phyloP scores from a whole-genome alignment of 2,888 invertebrate species.

The Plagiodera versicolora region DNA sequence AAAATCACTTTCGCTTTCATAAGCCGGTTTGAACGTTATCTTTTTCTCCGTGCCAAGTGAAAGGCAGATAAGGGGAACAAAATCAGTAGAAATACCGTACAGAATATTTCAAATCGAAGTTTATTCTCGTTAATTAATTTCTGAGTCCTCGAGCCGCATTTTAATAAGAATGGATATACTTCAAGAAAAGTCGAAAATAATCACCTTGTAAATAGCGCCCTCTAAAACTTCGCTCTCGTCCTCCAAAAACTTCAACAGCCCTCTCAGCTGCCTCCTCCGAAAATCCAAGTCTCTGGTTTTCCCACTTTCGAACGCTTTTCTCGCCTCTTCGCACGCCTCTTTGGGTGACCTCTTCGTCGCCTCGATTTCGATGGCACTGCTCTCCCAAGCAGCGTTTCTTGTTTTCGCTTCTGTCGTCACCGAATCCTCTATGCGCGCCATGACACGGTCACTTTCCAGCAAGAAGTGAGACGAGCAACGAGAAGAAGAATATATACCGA shows the following conservation, averaged over 20 bases:
- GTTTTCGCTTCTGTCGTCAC: slow-evolving; percentile 22
- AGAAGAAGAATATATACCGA: background rate
- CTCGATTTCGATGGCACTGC: slow-evolving; percentile 29
- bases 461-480: slow-evolving; percentile 19
- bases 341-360: slow-evolving; percentile 24
- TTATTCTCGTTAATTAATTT: no score
- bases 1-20: no score
- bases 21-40: no score
- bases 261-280: slow-evolving; percentile 78
- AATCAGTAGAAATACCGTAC: no score
- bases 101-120: no score
- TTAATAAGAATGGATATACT: background rate
- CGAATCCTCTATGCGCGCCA: slow-evolving; percentile 31
- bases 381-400: slow-evolving; percentile 19
- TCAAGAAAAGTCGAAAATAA: background rate
- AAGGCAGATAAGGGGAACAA: no score
- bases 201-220: slow-evolving; percentile 67
- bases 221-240: slow-evolving; percentile 76
- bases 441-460: slow-evolving; percentile 18
- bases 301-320: slow-evolving; percentile 76
- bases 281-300: slow-evolving; percentile 79
- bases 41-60: no score
- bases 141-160: no score
- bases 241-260: slow-evolving; percentile 73
- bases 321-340: slow-evolving; percentile 62